Evolutionary conservation across 2,888 invertebrate species (phyloP), one percentile per base, ranked within the genome.

Genomic region (Augochlorella aurata): DNA sequence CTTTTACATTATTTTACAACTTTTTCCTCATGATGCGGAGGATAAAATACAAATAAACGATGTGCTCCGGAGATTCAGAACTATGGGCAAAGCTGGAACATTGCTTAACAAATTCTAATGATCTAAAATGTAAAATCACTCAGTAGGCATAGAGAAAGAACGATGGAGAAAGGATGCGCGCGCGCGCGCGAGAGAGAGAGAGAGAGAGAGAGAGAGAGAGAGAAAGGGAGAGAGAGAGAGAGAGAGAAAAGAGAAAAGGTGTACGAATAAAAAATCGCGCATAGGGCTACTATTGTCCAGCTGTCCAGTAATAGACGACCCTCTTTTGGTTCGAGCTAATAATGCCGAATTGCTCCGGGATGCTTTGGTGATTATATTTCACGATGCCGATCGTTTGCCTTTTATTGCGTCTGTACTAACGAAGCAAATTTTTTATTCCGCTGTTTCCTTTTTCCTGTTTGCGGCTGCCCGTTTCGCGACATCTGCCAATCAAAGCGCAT

Each of bases 311-410:
- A 86, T 84, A 86, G 88, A 87, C 87, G 89, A 89, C 90, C 91
- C 90, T 89, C 85, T 79, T 86, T 87, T 81, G 82, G 87, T 85
- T 88, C 87, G 85, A 88, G 87, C 90, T 89, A 90, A 90, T 90
- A 90, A 92, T 90, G 87, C 87, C 83, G 89, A 91, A 91, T 91
- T 91, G 92, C 92, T 92, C 91, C 89, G 89, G 87, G 90, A 90
- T 91, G 88, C 89, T 87, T 88, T 86, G 85, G 83, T 89, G 92
- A 93, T 93, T 92, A 91, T 91, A 90, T 92, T 93, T 91, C 91
- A 90, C 87, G 86, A 83, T 83, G 74, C 82, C 86, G 85, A 86
- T 85, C 89, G 90, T 83, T 89, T 89, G 89, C 90, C 90, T 90
- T 92, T 92, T 92, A 91, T 91, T 88, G 85, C 86, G 74, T 18